Evolutionary conservation across 1,140 invertebrate genomes (phyloP).

Genomic region (Lutraria rhynchaena): DNA sequence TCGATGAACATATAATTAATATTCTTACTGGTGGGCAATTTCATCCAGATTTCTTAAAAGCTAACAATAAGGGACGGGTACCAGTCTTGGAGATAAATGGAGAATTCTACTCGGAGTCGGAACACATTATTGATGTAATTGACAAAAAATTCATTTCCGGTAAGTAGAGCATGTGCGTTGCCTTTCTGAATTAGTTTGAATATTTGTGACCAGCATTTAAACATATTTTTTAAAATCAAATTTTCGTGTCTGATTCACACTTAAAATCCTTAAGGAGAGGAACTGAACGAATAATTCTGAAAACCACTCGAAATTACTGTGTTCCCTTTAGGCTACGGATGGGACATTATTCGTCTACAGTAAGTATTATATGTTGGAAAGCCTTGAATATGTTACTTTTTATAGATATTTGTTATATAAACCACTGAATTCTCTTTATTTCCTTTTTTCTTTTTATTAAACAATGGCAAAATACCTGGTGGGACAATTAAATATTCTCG

Average conservation of each 20-base stretch:
- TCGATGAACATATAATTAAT: background rate
- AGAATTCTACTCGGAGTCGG: slow-evolving; percentile 21
- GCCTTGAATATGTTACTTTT: too few species aligned
- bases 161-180: background rate
- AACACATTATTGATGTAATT: slow-evolving; percentile 39
- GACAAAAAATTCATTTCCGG: slow-evolving; percentile 18
- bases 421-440: too few species aligned
- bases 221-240: too few species aligned
- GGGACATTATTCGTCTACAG: background rate
- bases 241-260: background rate
- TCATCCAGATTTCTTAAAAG: slow-evolving; percentile 13
- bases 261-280: background rate
- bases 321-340: background rate
- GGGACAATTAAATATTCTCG: too few species aligned
- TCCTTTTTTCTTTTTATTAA: too few species aligned
- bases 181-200: too few species aligned
- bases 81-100: slow-evolving; percentile 20
- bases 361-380: too few species aligned
- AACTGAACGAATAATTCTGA: background rate
- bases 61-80: slow-evolving; percentile 24
- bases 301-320: background rate
- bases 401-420: too few species aligned
- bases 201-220: too few species aligned
- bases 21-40: slow-evolving; percentile 15
- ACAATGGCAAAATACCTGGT: too few species aligned